A percentile compares a stretch with the other conserved stretches of the same genome.
phyloP scores from a whole-genome alignment of 2,113 vertebrate genomes.

The Epinephelus cyanopodus region DNA sequence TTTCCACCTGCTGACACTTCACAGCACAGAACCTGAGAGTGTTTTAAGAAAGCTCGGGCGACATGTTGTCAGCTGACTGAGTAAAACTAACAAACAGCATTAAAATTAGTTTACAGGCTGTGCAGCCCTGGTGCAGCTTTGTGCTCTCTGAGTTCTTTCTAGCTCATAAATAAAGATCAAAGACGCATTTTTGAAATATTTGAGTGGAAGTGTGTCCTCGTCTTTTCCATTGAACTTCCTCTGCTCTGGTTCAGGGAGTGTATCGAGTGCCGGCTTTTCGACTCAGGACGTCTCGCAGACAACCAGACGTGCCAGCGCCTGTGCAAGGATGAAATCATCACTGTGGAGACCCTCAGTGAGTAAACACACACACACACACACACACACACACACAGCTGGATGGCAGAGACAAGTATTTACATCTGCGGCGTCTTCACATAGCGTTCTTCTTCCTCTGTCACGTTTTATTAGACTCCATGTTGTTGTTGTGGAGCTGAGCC shows the following conservation, averaged over 20 bases:
- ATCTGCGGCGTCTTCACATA: conserved; percentile 43
- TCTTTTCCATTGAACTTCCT: not conserved
- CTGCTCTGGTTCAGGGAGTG: conserved; percentile 88
- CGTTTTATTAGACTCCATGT: conserved; percentile 14
- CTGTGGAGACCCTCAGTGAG: conserved; percentile 92
- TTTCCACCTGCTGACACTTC: not conserved
- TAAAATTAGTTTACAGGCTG: not conserved
- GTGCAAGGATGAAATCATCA: conserved; percentile 94
- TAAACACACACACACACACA: conserved; percentile 35
- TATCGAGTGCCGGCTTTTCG: conserved; percentile 93
- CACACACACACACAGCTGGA: conserved; percentile 29
- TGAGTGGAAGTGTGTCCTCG: not conserved
- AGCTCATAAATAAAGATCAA: not conserved
- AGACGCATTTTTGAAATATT: not conserved
- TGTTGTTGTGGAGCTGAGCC: not conserved
- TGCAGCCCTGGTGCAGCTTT: not conserved
- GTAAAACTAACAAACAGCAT: not conserved
- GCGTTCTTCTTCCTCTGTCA: conserved; percentile 18
- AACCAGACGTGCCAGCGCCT: conserved; percentile 96
- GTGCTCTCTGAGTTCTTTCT: not conserved
- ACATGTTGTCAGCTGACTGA: not conserved
- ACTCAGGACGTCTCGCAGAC: conserved; percentile 89
- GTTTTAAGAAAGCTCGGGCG: not conserved
- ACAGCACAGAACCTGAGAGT: not conserved
- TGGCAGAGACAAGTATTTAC: conserved; percentile 27